phyloP scores from a whole-genome alignment of 2,113 vertebrate species.

The Cygnus buccinator region DNA sequence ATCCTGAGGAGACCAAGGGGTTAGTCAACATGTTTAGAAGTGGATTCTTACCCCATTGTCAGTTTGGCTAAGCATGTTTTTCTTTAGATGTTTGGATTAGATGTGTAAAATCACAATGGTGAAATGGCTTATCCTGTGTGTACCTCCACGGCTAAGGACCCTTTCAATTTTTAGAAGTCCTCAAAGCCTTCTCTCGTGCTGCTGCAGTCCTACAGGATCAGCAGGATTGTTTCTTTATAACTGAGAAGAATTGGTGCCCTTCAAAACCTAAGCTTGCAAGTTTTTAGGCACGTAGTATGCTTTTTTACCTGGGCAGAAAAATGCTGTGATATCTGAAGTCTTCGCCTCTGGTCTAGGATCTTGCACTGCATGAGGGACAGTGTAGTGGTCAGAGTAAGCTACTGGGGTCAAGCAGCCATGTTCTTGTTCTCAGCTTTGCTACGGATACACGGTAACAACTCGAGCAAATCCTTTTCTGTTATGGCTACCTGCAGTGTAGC shows the following conservation, averaged over 20 bases:
- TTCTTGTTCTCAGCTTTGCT: background rate
- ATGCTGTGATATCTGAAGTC: background rate
- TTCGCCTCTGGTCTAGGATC: background rate
- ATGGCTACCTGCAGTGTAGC: background rate
- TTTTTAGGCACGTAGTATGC: background rate
- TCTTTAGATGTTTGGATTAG: background rate
- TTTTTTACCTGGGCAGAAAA: background rate
- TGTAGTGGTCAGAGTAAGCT: background rate
- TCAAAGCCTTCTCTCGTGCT: background rate
- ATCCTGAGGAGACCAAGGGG: background rate
- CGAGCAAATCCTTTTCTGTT: background rate
- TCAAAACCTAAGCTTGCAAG: background rate
- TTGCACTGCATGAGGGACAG: background rate
- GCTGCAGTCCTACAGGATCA: background rate
- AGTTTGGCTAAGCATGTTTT: background rate
- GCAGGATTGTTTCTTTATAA: background rate
- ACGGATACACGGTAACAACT: background rate
- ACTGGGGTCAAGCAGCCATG: background rate
- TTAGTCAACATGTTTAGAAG: background rate
- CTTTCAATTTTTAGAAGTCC: background rate
- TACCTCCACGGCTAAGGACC: background rate
- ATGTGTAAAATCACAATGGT: background rate
- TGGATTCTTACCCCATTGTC: background rate
- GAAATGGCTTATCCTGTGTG: background rate
- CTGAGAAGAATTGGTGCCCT: background rate